A percentile compares a stretch with the other conserved stretches of the same genome.
These are phyloP conservation scores for Labeo calbasu DNA, from an alignment of 2,797 vertebrate species.

Conservation along the genomic window DNA sequence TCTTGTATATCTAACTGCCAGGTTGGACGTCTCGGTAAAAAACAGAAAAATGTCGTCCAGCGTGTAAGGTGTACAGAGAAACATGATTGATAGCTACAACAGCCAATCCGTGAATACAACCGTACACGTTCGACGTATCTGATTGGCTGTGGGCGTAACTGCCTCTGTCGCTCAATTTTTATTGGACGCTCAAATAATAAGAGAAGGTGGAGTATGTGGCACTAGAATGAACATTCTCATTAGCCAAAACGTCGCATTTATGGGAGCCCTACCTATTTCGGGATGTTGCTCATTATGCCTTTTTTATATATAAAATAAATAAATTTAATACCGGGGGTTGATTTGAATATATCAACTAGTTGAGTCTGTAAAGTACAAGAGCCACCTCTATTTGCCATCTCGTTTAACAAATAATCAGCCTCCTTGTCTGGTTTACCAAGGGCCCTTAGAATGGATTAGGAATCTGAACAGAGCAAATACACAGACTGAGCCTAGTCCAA, in stretches of 20 bases:
- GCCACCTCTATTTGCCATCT: neutral
- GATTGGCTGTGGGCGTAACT: constrained; percentile 45
- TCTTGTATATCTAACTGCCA: neutral
- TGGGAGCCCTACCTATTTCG: neutral
- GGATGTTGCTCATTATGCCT: neutral
- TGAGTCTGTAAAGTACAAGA: neutral
- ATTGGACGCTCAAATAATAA: constrained; percentile 49
- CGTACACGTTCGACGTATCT: neutral
- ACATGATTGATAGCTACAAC: constrained; percentile 37
- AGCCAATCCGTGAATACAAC: constrained; percentile 51
- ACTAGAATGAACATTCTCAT: constrained; percentile 36
- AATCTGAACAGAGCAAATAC: neutral
- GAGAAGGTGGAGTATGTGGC: constrained; percentile 10
- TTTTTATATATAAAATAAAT: neutral
- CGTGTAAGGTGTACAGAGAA: constrained; percentile 46
- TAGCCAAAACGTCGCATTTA: neutral
- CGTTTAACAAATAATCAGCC: neutral
- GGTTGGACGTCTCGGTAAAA: constrained; percentile 19
- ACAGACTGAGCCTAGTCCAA: neutral
- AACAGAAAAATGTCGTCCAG: constrained; percentile 19
- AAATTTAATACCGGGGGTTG: neutral
- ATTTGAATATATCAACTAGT: neutral
- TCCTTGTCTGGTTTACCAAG: neutral
- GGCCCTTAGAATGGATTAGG: neutral
- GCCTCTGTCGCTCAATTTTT: neutral